phyloP scores from a whole-genome alignment of 2,888 invertebrate species.

The Stenoptilia bipunctidactyla region DNA sequence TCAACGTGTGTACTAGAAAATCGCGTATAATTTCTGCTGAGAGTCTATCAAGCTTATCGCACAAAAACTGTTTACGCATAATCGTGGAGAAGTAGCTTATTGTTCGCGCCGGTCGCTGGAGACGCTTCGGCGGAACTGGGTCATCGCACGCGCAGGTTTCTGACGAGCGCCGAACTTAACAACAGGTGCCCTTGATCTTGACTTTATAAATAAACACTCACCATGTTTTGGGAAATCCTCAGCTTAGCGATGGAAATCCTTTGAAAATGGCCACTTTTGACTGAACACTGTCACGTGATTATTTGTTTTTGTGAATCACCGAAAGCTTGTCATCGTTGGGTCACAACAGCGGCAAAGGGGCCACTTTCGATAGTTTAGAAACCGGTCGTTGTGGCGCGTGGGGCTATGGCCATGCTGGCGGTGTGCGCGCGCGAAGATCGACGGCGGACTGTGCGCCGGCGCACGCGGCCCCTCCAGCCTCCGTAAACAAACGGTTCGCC shows the following conservation, averaged over 20 bases:
- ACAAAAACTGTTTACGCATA: constrained; percentile 12
- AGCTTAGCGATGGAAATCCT: constrained; percentile 30
- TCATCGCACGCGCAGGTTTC: constrained; percentile 39
- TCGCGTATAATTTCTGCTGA: constrained; percentile 2
- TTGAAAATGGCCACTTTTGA: constrained; percentile 38
- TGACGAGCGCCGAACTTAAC: constrained; percentile 16
- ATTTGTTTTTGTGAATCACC: constrained; percentile 26
- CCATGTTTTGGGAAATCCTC: constrained; percentile 35
- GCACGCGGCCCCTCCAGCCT: constrained; percentile 34
- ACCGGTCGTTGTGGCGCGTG: constrained; percentile 19
- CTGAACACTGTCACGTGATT: constrained; percentile 41
- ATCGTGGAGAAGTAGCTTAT: constrained; percentile 15
- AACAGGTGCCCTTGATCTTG: constrained; percentile 1
- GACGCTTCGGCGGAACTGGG: constrained; percentile 32
- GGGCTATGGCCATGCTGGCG: constrained; percentile 37
- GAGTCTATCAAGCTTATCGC: constrained; percentile 2
- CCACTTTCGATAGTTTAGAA: constrained; percentile 40
- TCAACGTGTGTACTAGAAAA: not conserved
- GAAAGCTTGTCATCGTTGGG: constrained; percentile 42
- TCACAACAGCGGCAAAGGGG: constrained; percentile 39
- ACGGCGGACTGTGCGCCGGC: constrained; percentile 35
- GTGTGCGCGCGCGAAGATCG: constrained; percentile 45
- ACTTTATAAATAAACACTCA: constrained; percentile 25
- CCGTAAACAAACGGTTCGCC: constrained; percentile 56
- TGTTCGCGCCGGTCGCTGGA: constrained; percentile 29